These are phyloP conservation scores for Triplophysa bombifrons DNA, from an alignment of 2,797 vertebrate species.

Conservation along the genomic window DNA sequence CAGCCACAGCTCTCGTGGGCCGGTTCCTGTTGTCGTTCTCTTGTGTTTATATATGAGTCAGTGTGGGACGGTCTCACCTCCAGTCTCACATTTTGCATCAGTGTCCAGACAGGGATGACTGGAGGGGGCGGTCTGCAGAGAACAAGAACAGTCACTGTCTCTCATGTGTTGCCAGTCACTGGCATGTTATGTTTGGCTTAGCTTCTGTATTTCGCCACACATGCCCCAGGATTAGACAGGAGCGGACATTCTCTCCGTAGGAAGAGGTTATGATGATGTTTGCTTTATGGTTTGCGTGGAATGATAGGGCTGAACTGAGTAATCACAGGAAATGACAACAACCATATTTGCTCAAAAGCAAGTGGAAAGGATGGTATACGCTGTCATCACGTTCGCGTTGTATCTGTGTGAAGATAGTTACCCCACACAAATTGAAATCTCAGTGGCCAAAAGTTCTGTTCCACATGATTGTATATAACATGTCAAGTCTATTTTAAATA, in stretches of 20 bases:
- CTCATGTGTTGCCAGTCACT: constrained; percentile 29
- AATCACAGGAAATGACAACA: constrained; percentile 32
- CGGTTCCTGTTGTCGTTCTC: constrained; percentile 49
- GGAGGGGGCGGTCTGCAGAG: constrained; percentile 28
- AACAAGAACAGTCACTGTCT: background rate
- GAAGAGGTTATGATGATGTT: constrained; percentile 46
- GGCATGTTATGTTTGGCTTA: constrained; percentile 44
- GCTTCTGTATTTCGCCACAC: constrained; percentile 2
- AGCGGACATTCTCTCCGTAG: constrained; percentile 31
- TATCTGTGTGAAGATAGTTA: too few species aligned
- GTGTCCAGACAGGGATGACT: constrained; percentile 34
- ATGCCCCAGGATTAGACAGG: constrained; percentile 45
- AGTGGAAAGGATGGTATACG: background rate
- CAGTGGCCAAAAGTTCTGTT: too few species aligned
- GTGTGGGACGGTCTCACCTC: constrained; percentile 44
- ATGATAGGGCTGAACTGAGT: constrained; percentile 21
- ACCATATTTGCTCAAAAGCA: constrained; percentile 33
- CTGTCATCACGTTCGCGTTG: too few species aligned
- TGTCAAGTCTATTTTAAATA: too few species aligned
- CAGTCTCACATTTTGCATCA: constrained; percentile 33
- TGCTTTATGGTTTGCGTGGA: constrained; percentile 40
- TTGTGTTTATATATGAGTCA: constrained; percentile 53
- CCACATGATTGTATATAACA: too few species aligned
- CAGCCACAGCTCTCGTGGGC: constrained; percentile 39
- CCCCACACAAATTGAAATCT: too few species aligned